A percentile compares a stretch with the other conserved stretches of the same genome.
Evolutionary conservation across 2,888 invertebrate species (phyloP).

Genomic region (Troides aeacus): DNA sequence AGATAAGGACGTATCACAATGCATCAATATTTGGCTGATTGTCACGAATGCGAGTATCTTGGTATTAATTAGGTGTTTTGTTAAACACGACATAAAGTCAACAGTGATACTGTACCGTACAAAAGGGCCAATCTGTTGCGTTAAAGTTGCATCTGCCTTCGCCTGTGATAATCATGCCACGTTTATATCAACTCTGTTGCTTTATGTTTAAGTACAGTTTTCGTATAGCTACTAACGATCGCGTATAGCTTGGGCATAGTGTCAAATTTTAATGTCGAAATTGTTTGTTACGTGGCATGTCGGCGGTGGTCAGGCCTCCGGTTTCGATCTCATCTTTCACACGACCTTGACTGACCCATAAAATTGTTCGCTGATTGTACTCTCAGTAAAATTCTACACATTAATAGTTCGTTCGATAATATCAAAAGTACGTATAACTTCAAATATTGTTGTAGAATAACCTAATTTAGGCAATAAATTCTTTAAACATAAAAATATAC

Average conservation of each 20-base stretch:
- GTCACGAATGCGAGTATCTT: slow-evolving; percentile 45
- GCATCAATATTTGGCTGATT: slow-evolving; percentile 48
- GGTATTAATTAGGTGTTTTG: slow-evolving; percentile 71
- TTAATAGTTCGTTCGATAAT: slow-evolving; percentile 5
- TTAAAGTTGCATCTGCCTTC: slow-evolving; percentile 60
- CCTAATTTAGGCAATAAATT: too few relatives aligned
- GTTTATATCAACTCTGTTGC: slow-evolving; percentile 48
- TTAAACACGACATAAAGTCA: slow-evolving; percentile 53
- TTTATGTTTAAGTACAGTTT: slow-evolving; percentile 44
- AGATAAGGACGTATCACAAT: slow-evolving; percentile 48
- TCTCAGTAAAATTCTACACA: slow-evolving; percentile 14
- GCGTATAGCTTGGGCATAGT: slow-evolving; percentile 54
- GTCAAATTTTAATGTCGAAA: slow-evolving; percentile 72
- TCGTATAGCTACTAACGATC: slow-evolving; percentile 42
- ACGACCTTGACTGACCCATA: slow-evolving; percentile 55
- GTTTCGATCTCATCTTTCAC: slow-evolving; percentile 64
- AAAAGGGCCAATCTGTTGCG: slow-evolving; percentile 51
- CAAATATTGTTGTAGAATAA: too few relatives aligned
- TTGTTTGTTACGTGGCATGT: slow-evolving; percentile 62
- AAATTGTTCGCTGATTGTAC: slow-evolving; percentile 39
- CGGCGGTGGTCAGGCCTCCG: slow-evolving; percentile 48
- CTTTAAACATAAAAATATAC: too few relatives aligned
- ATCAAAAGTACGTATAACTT: not conserved
- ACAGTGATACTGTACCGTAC: slow-evolving; percentile 39
- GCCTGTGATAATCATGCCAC: slow-evolving; percentile 37